These are phyloP conservation scores for Lithophane leautieri DNA, from an alignment of 2,888 invertebrate species.

Conservation along the genomic window DNA sequence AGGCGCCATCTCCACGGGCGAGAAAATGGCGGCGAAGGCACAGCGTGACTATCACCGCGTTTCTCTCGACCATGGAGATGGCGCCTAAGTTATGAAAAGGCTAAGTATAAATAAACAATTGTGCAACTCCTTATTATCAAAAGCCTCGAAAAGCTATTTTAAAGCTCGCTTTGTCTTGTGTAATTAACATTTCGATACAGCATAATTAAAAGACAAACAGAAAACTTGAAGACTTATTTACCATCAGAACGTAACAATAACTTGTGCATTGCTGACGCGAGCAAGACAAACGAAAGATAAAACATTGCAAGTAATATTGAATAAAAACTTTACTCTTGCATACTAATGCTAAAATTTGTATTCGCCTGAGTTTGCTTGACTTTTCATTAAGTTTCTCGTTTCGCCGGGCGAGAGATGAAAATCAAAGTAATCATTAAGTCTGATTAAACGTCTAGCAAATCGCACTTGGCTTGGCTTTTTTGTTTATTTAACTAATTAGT, in stretches of 20 bases:
- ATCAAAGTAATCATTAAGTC: conserved; percentile 88
- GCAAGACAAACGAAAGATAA: conserved; percentile 86
- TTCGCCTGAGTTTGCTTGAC: conserved; percentile 89
- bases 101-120: conserved; percentile 23
- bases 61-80: too few species aligned
- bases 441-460: conserved; percentile 83
- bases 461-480: conserved; percentile 77
- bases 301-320: conserved; percentile 88
- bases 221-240: conserved; percentile 70
- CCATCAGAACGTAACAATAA: conserved; percentile 77
- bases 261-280: conserved; percentile 81
- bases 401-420: conserved; percentile 84
- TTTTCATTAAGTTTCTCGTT: conserved; percentile 88
- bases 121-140: background rate
- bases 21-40: too few species aligned
- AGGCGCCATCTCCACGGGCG: too few species aligned
- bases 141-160: conserved; percentile 30
- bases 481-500: conserved; percentile 74
- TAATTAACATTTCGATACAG: conserved; percentile 48
- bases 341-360: conserved; percentile 89
- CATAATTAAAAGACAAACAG: conserved; percentile 68
- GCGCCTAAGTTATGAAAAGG: background rate
- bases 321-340: conserved; percentile 90
- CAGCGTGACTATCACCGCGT: too few species aligned
- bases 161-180: conserved; percentile 21